Conservation (phyloP, 2,797 vertebrate genomes). For the Cynopterus sphinx region DNA sequence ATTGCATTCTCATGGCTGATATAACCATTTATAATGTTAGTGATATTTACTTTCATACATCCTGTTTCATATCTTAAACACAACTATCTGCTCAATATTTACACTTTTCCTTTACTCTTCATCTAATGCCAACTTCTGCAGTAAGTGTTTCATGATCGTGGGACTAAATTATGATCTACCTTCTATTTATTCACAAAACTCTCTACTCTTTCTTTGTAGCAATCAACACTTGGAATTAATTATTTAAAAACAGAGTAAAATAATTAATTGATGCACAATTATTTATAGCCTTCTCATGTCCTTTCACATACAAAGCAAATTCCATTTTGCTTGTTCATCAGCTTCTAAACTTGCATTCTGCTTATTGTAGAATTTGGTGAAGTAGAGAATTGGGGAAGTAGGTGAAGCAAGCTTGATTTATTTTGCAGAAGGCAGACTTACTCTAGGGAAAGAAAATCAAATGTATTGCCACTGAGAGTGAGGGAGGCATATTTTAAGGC, state of each 20-base stretch:
- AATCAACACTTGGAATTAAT: background rate
- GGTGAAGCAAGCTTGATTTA: conserved; percentile 65
- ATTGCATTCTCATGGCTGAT: background rate
- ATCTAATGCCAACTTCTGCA: background rate
- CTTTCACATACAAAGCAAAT: conserved; percentile 61
- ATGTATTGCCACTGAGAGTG: conserved; percentile 50
- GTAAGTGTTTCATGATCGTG: background rate
- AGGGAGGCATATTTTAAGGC: conserved; percentile 45
- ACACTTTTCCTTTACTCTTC: background rate
- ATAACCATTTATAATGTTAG: background rate
- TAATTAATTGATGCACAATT: background rate
- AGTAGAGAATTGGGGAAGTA: conserved; percentile 62
- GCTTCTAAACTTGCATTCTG: conserved; percentile 65
- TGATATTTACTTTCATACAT: background rate
- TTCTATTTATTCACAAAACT: background rate
- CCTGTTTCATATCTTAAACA: background rate
- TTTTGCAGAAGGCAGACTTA: conserved; percentile 54
- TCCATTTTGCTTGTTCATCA: conserved; percentile 57
- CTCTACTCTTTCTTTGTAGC: background rate
- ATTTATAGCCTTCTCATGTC: conserved; percentile 3
- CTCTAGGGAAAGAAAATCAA: conserved; percentile 62
- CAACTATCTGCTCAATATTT: background rate
- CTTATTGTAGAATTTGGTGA: conserved; percentile 59
- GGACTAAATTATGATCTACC: background rate
- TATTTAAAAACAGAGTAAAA: conserved; percentile 22